phyloP scores from a whole-genome alignment of 2,888 invertebrate species.

The Prenolepis imparis region DNA sequence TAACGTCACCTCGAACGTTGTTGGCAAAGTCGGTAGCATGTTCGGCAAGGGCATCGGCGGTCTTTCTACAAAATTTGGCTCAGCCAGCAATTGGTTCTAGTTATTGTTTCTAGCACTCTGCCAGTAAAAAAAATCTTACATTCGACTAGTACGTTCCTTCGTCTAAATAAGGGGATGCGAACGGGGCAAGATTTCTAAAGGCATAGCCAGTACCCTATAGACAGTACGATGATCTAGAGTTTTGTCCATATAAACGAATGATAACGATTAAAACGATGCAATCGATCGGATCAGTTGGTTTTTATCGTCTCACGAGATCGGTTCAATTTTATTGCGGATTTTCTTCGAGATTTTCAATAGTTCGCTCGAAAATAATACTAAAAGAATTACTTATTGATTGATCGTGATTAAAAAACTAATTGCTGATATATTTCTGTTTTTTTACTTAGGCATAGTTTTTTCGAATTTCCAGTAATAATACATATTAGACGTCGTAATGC shows the following conservation, averaged over 20 bases:
- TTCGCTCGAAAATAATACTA: background rate
- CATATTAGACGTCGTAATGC: constrained; percentile 25
- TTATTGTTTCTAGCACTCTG: constrained; percentile 74
- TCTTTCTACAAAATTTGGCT: constrained; percentile 95
- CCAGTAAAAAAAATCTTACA: constrained; percentile 66
- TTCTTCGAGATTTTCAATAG: background rate
- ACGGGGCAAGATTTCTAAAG: constrained; percentile 63
- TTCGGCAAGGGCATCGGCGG: constrained; percentile 97
- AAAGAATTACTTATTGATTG: constrained; percentile 32
- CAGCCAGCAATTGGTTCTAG: constrained; percentile 95
- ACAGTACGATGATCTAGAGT: constrained; percentile 62
- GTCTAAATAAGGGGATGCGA: constrained; percentile 70
- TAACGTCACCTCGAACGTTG: constrained; percentile 94
- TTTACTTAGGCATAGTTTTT: constrained; percentile 23
- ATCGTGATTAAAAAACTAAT: constrained; percentile 3
- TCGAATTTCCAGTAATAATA: constrained; percentile 27
- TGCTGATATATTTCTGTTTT: constrained; percentile 36
- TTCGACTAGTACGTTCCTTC: constrained; percentile 74
- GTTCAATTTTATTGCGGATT: constrained; percentile 30
- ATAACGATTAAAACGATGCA: constrained; percentile 52
- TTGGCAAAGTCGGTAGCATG: constrained; percentile 95
- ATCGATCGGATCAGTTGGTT: constrained; percentile 60
- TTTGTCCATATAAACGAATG: constrained; percentile 57
- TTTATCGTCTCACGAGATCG: constrained; percentile 24
- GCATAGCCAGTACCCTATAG: constrained; percentile 56